Evolutionary conservation across 2,888 invertebrate species (phyloP).

Genomic region (Aleiodes leptofemur): DNA sequence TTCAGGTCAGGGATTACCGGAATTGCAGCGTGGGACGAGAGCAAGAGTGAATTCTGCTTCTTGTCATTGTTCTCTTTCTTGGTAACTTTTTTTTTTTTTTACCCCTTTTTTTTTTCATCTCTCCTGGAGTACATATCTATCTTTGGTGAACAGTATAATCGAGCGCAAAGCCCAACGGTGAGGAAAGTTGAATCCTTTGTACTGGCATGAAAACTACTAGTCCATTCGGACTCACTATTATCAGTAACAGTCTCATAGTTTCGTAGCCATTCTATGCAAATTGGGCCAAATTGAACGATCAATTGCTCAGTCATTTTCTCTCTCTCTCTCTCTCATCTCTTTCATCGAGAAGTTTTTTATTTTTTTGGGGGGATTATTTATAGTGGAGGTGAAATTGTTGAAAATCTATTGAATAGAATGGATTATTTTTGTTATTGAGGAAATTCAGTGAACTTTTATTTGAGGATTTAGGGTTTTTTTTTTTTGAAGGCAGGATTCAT

Average conservation of each 20-base stretch:
- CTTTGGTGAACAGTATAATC: not conserved
- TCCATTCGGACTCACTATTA: not conserved
- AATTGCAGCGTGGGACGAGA: slow-evolving; percentile 20
- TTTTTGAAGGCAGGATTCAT: too few species aligned
- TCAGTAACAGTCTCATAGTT: not conserved
- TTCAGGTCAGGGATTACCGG: slow-evolving; percentile 16
- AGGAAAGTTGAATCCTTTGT: slow-evolving; percentile 9
- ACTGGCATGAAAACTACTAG: slow-evolving; percentile 2
- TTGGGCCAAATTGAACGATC: slow-evolving; percentile 8
- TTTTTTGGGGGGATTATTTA: too few species aligned
- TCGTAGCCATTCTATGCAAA: slow-evolving; percentile 2
- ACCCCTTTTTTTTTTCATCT: not conserved
- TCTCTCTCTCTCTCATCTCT: too few species aligned
- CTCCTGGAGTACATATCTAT: too few species aligned
- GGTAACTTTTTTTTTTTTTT: not conserved
- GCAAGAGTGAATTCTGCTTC: slow-evolving; percentile 11
- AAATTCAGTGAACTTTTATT: too few species aligned
- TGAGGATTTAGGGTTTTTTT: too few species aligned
- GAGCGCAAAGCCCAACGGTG: slow-evolving; percentile 18
- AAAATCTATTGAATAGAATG: too few species aligned
- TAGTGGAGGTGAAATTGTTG: too few species aligned
- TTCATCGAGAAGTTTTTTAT: too few species aligned
- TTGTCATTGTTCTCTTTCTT: slow-evolving; percentile 14
- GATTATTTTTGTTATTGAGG: too few species aligned
- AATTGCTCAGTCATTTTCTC: not conserved